Percentiles rank a stretch among this genome's conserved stretches.
phyloP scores from a whole-genome alignment of 1,140 invertebrate genomes.

The Bombus sylvicola region DNA sequence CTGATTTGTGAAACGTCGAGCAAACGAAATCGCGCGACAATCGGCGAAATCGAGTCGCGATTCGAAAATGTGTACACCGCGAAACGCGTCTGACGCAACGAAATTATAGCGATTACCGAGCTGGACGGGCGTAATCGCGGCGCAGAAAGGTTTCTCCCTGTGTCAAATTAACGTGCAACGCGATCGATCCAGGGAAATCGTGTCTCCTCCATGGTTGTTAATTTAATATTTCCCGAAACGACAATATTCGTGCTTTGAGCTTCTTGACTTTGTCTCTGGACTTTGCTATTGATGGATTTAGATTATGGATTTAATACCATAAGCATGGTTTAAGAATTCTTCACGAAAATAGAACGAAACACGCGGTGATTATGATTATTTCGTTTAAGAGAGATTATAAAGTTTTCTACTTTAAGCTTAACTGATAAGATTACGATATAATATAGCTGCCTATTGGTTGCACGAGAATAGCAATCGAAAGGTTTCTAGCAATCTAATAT shows the following conservation, averaged over 20 bases:
- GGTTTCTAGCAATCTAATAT: no score
- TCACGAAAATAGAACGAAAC: not conserved
- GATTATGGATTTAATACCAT: not conserved
- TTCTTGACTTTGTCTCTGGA: not conserved
- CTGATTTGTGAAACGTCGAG: constrained; percentile 4
- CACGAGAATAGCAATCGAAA: no score
- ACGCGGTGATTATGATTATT: not conserved
- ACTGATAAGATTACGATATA: no score
- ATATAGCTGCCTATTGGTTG: no score
- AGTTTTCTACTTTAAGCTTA: no score
- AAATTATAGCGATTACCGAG: constrained; percentile 46
- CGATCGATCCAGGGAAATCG: constrained; percentile 18
- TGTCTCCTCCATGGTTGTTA: not conserved
- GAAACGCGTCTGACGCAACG: constrained; percentile 24
- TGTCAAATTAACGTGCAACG: not conserved
- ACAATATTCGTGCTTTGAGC: not conserved
- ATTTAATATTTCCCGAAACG: constrained; percentile 12
- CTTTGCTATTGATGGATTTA: not conserved
- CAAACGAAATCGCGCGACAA: not conserved
- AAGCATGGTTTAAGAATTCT: not conserved
- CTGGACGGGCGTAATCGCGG: not conserved
- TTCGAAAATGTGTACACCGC: not conserved
- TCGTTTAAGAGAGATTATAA: no score
- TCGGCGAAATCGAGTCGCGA: constrained; percentile 24
- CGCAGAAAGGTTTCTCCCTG: constrained; percentile 34